phyloP scores from a whole-genome alignment of 2,888 invertebrate genomes.

The Mycalesis mineus region DNA sequence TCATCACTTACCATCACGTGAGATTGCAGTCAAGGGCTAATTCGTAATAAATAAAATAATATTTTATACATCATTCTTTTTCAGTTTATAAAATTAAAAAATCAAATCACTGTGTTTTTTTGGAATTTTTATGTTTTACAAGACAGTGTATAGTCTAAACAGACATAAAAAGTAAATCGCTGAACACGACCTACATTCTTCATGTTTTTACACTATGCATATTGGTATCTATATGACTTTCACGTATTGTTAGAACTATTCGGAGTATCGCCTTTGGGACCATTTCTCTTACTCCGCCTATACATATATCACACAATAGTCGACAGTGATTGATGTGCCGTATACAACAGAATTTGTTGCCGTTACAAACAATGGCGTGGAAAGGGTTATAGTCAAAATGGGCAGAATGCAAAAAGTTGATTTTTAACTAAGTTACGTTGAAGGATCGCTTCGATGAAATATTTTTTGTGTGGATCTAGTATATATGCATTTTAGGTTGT shows the following conservation, averaged over 20 bases:
- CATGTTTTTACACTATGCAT: not conserved
- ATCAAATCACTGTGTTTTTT: too few relatives aligned
- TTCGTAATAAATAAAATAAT: too few relatives aligned
- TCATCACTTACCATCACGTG: too few relatives aligned
- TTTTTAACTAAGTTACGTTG: not conserved
- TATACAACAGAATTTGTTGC: slow-evolving; percentile 12
- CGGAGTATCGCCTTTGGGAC: slow-evolving; percentile 6
- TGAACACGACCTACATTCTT: too few relatives aligned
- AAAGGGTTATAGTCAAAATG: slow-evolving; percentile 10
- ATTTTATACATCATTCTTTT: too few relatives aligned
- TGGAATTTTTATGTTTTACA: too few relatives aligned
- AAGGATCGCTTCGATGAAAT: not conserved
- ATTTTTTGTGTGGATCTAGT: not conserved
- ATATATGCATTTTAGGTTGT: too few relatives aligned
- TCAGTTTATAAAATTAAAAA: too few relatives aligned
- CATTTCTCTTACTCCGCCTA: slow-evolving; percentile 7
- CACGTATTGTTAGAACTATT: slow-evolving; percentile 9
- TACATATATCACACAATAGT: slow-evolving; percentile 14
- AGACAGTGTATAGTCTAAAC: too few relatives aligned
- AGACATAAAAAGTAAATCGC: too few relatives aligned
- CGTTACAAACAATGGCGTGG: not conserved
- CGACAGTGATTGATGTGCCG: slow-evolving; percentile 12
- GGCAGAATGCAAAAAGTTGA: slow-evolving; percentile 1
- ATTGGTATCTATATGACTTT: slow-evolving; percentile 2
- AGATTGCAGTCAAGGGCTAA: too few relatives aligned